A percentile compares a stretch with the other conserved stretches of the same genome.
Conservation (phyloP, 1,140 invertebrate genomes). For the Helicoverpa armigera region DNA sequence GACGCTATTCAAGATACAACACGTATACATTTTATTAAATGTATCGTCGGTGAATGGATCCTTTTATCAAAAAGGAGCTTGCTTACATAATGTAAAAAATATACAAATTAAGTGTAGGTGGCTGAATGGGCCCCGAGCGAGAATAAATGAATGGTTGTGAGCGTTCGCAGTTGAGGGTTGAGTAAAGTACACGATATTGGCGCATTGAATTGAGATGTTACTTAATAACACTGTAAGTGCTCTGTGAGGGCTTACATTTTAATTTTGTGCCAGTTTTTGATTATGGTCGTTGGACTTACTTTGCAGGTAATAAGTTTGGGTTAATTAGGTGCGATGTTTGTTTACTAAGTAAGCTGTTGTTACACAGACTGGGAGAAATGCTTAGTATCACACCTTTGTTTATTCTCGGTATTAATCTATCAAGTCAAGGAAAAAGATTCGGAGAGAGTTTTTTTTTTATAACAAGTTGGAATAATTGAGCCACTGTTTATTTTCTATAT, state of each 20-base stretch:
- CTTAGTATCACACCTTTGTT: too few species aligned
- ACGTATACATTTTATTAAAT: conserved; percentile 81
- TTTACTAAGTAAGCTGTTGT: background rate
- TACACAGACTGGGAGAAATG: background rate
- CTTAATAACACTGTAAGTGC: conserved; percentile 54
- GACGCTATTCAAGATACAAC: conserved; percentile 61
- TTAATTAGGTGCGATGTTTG: background rate
- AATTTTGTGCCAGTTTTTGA: conserved; percentile 18
- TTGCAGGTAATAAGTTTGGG: background rate
- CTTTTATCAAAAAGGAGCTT: conserved; percentile 79
- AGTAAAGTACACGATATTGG: conserved; percentile 67
- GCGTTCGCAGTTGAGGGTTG: conserved; percentile 68
- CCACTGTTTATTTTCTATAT: too few species aligned
- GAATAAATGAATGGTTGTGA: conserved; percentile 66
- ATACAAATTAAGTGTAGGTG: conserved; percentile 82
- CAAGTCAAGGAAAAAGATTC: too few species aligned
- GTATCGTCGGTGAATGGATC: conserved; percentile 81
- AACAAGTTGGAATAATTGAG: too few species aligned
- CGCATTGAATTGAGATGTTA: conserved; percentile 71
- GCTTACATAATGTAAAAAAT: conserved; percentile 78
- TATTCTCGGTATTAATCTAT: too few species aligned
- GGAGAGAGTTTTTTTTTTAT: too few species aligned
- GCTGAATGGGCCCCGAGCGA: conserved; percentile 69
- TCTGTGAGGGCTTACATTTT: conserved; percentile 22
- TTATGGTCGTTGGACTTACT: conserved; percentile 28